Evolutionary conservation across 2,797 vertebrate genomes (phyloP), one percentile per base, ranked within the genome.

Genomic region (Coccyzus lansbergi): DNA sequence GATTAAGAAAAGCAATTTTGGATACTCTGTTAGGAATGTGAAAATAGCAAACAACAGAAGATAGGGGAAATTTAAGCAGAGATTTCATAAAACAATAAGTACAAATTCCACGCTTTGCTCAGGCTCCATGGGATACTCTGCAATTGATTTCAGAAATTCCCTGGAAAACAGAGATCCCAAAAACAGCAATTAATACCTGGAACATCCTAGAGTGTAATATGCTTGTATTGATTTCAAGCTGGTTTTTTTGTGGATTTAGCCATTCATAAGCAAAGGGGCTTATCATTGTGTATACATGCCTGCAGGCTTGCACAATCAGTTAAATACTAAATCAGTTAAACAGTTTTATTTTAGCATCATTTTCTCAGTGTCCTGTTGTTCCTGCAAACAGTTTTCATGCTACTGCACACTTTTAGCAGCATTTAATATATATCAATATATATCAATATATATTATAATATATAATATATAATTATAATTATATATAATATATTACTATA

Each of bases 211-310:
- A 77, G 8, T 49, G 25, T 56, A 67, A 56, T 21, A n/a, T 34
- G 33, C 36, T 69, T 22, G 0, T 68, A 65, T 48, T 55, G 65
- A 92, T 81, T 83, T 40, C 63, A 63, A 80, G 58, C 46, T 75
- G 31, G 53, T 83, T 86, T 83, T 86, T 83, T 36, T 72, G 69
- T 83, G 77, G 78, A 67, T 87, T 87, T 85, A 80, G 76, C 49
- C 77, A 48, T 93, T 55, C 21, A 58, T 63, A 81, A 89, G 33
- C 53, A 60, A 65, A 85, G 75, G 44, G 19, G 46, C 78, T 85
- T 91, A 70, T 87, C 52, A 1, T 20, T 56, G 68, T 67, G 93
- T 42, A 17, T 49, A 83, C 56, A 59, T 24, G 74, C 33, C 72
- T 80, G 69, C 46, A 34, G 83, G 28, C 63, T 36, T 90, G 33